A percentile compares a stretch with the other conserved stretches of the same genome.
phyloP scores from a whole-genome alignment of 2,797 vertebrate species.

The Smutsia temminckii region DNA sequence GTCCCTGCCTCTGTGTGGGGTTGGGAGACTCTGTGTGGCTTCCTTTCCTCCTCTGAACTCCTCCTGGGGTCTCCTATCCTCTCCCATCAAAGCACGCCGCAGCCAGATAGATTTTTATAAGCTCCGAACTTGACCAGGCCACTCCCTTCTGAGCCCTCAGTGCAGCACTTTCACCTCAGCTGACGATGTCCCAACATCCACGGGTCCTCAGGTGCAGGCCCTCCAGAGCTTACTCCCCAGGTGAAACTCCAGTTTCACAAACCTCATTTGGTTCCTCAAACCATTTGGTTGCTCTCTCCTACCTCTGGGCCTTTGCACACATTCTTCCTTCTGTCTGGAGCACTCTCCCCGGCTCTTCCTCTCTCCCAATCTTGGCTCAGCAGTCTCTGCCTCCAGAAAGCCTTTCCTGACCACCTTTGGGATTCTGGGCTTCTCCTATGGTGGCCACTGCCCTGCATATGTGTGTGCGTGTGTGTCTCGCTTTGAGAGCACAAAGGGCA shows the following conservation, averaged over 20 bases:
- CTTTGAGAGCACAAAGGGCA: not conserved
- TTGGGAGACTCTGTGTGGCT: not conserved
- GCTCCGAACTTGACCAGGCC: not conserved
- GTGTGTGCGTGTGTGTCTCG: too few relatives aligned
- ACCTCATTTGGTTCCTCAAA: not conserved
- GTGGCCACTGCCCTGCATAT: fast-evolving
- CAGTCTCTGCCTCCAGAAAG: not conserved
- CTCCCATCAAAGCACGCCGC: not conserved
- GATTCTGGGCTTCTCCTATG: not conserved
- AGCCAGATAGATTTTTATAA: not conserved
- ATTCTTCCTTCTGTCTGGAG: not conserved
- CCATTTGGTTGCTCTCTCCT: not conserved
- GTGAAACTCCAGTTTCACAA: not conserved
- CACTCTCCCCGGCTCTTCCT: not conserved
- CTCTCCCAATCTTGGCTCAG: not conserved
- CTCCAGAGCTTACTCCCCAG: not conserved
- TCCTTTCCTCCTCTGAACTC: not conserved
- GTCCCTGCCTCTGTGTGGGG: not conserved
- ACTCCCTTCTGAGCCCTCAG: not conserved
- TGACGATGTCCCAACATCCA: not conserved
- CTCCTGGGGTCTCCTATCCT: not conserved
- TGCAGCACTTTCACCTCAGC: not conserved
- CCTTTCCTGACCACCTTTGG: not conserved
- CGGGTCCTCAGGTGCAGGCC: not conserved
- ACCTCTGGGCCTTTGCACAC: not conserved